Evolutionary conservation across 2,888 invertebrate genomes (phyloP), one percentile per base, ranked within the genome.

Genomic region (Eudasyphora cyanicolor): DNA sequence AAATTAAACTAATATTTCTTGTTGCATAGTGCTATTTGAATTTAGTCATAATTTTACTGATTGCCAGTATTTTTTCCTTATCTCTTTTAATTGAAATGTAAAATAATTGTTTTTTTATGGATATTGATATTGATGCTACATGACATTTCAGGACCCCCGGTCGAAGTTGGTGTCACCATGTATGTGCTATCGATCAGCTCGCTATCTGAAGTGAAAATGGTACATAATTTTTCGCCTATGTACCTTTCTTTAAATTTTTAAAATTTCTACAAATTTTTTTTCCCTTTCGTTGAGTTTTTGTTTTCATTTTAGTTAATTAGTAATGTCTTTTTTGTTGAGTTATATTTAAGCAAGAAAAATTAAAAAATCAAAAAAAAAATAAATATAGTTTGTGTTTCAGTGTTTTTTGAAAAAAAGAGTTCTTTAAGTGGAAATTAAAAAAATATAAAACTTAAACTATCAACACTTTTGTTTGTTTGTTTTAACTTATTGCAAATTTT

Each of bases 141-240:
- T 84, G 84, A 84, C 29, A 89, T 95, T 97, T 94, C 96, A 98
- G 98, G 97, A 95, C 96, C 96, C 93, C 97, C 98, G 93, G 98
- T 98, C 94, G 97, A 97, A 94, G 98, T 98, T 93, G 97, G 98
- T 93, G 97, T 98, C 94, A 98, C 98, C 94, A 97, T 98, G 96
- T 98, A 97, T 95, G 98, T 98, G 94, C 96, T 98, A 94, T 97
- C 97, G 94, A 98, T 98, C 95, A 97, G 97, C 95, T 97, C 98
- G 93, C 97, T 98, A 94, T 98, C 98, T 93, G 98, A 98, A 96
- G 98, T 98, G 93, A 96, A 97, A 95, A 98, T 98, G 98, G 98
- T 98, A 96, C 94, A 93, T 92, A 92, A 87, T 88, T 88, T 79
- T 29, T 73, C 57, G 87, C 88, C 86, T 87, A 87, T 89, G 89